Percentiles rank a stretch among this genome's conserved stretches.
These are phyloP conservation scores for Girardinichthys multiradiatus DNA, from an alignment of 2,113 vertebrate genomes.

Conservation along the genomic window DNA sequence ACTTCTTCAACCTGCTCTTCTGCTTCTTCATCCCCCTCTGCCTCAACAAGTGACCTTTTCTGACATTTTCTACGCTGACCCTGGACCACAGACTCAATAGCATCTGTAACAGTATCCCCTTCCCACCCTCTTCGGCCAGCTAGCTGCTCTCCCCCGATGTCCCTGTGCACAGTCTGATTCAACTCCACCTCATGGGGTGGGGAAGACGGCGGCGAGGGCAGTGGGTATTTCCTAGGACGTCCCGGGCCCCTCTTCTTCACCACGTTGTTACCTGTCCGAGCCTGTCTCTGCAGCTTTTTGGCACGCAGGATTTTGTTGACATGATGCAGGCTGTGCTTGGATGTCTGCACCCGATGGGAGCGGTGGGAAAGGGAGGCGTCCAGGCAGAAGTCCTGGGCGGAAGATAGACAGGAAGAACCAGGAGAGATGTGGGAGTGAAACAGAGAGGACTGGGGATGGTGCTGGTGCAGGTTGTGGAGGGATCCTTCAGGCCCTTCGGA, in stretches of 20 bases:
- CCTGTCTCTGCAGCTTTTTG: constrained; percentile 97
- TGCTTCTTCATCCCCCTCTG: constrained; percentile 67
- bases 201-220: constrained; percentile 80
- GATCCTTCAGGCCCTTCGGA: constrained; percentile 69
- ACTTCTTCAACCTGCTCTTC: constrained; percentile 65
- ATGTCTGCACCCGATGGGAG: constrained; percentile 79
- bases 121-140: constrained; percentile 73
- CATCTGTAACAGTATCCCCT: constrained; percentile 88
- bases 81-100: constrained; percentile 94
- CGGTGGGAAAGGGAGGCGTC: constrained; percentile 69
- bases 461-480: constrained; percentile 66
- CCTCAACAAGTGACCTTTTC: constrained; percentile 75
- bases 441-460: constrained; percentile 72
- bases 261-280: constrained; percentile 98
- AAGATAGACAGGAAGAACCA: constrained; percentile 61
- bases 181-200: constrained; percentile 60
- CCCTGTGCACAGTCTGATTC: constrained; percentile 54
- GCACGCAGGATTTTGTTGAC: constrained; percentile 99
- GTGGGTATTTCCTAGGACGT: constrained; percentile 91
- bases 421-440: constrained; percentile 70
- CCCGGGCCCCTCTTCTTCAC: constrained; percentile 93
- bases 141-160: constrained; percentile 50
- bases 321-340: constrained; percentile 96
- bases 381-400: constrained; percentile 68
- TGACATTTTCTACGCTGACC: constrained; percentile 74